Evolutionary conservation across 30 jellyfish, hydroid and myxozoan species (phyloP), one percentile per base, ranked within the genome.

Genomic region (Chrysaora quinquecirrha): DNA sequence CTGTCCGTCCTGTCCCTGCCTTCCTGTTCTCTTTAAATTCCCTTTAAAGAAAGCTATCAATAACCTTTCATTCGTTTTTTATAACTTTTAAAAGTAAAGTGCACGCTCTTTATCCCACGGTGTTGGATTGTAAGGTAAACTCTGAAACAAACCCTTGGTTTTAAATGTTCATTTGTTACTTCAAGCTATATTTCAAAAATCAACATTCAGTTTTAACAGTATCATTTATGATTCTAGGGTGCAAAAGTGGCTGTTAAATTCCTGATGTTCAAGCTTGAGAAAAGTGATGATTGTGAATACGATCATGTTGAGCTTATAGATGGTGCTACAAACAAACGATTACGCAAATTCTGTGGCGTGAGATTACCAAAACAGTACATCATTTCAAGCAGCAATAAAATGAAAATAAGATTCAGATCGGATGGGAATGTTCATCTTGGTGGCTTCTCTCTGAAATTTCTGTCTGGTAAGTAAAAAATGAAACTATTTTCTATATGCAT

Each of bases 241-340:
- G 83, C 71, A 50, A 73, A 62, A 77, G 85, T 84, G n/a, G 84
- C 88, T 18, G 71, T 84, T 19, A 64, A 61, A 35, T 73, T 84
- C 38, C 74, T 58, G 32, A 64, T 84, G 88, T 22, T 84, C 50
- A 78, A 74, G 24, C 73, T 84, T 2, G 77, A 84, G 49, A 46
- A 47, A 22, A 77, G 87, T 9, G 43, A 74, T 6, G 30, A 73
- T 19, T 84, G 95, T 69, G 88, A 72, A 34, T 73, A 62, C 25
- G 95, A 84, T 48, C 75, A 63, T 30, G 78, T 84, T 10, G 95
- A 84, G 58, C 73, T 84, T 11, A 23, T 35, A 1, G 95, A 84
- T 48, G 78, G 72, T 32, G 38, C 16, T 29, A 58, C 88, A 23
- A 80, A 80, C 25, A 49, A 33, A 1, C 28, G 71, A 30, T 20